phyloP scores from a whole-genome alignment of 2,113 vertebrate genomes.

The Neomonachus schauinslandi region DNA sequence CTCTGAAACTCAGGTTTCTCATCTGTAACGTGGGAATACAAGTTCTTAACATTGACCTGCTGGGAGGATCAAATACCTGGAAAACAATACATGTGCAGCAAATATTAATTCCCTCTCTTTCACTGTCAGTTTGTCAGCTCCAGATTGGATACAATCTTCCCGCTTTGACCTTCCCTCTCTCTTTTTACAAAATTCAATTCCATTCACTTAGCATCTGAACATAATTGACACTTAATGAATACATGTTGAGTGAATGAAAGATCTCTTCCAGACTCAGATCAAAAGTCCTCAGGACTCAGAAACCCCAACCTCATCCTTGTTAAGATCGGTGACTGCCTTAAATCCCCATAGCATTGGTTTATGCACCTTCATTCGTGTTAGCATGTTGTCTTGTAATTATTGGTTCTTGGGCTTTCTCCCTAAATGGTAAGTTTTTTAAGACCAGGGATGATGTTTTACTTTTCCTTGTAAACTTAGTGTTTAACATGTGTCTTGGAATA shows the following conservation, averaged over 20 bases:
- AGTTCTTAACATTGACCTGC: not conserved
- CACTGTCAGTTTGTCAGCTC: conserved; percentile 22
- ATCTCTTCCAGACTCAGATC: conserved; percentile 10
- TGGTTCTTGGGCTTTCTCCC: not conserved
- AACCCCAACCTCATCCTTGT: not conserved
- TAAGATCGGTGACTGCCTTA: not conserved
- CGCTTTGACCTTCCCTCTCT: conserved; percentile 14
- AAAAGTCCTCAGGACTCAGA: conserved; percentile 14
- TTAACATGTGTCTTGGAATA: not conserved
- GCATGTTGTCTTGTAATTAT: not conserved
- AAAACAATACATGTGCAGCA: not conserved
- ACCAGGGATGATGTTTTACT: not conserved
- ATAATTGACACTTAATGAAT: conserved; percentile 59
- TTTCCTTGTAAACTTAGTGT: not conserved
- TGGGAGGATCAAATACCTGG: not conserved
- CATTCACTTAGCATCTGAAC: conserved; percentile 16
- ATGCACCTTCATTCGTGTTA: not conserved
- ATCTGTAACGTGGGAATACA: conserved; percentile 13
- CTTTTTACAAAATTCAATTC: conserved; percentile 39
- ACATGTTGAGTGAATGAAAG: conserved; percentile 13
- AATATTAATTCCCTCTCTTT: conserved; percentile 27
- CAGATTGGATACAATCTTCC: conserved; percentile 33
- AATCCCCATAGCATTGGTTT: not conserved
- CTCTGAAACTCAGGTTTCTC: conserved; percentile 31
- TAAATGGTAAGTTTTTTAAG: not conserved